A percentile compares a stretch with the other conserved stretches of the same genome.
phyloP scores from a whole-genome alignment of 1,140 invertebrate species.

The Dendroctonus ponderosae region DNA sequence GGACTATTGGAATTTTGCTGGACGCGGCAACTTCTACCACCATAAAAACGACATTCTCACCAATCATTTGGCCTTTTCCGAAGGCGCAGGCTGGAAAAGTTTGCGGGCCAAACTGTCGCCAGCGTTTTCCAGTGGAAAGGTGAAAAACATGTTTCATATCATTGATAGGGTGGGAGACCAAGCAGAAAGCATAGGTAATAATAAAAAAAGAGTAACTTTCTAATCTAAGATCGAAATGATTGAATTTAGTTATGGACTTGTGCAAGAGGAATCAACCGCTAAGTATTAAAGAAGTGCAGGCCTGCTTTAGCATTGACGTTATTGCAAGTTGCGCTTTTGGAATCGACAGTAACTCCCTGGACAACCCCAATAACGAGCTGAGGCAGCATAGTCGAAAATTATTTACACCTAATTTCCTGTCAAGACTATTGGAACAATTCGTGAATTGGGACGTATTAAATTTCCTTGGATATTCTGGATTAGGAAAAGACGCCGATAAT shows the following conservation, averaged over 20 bases:
- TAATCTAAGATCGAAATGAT: background rate
- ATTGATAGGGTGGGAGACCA: slow-evolving; percentile 4
- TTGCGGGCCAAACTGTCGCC: slow-evolving; percentile 26
- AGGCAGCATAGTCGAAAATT: slow-evolving; percentile 20
- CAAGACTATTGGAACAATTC: slow-evolving; percentile 2
- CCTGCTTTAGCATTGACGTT: slow-evolving; percentile 62
- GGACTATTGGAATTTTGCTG: slow-evolving; percentile 18
- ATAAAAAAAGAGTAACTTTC: background rate
- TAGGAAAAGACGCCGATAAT: slow-evolving; percentile 21
- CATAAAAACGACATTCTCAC: slow-evolving; percentile 17
- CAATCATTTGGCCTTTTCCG: slow-evolving; percentile 18
- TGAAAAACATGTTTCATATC: slow-evolving; percentile 27
- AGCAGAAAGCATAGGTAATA: slow-evolving; percentile 9
- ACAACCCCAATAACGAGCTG: slow-evolving; percentile 57
- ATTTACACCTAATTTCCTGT: slow-evolving; percentile 6
- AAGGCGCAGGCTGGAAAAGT: slow-evolving; percentile 20
- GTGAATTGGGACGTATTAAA: slow-evolving; percentile 9
- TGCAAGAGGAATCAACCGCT: slow-evolving; percentile 12
- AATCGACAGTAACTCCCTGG: slow-evolving; percentile 58
- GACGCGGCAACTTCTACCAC: slow-evolving; percentile 14
- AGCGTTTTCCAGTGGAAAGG: slow-evolving; percentile 18
- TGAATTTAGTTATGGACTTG: slow-evolving; percentile 10
- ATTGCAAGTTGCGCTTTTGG: slow-evolving; percentile 64
- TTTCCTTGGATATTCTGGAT: slow-evolving; percentile 24
- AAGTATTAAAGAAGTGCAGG: slow-evolving; percentile 49